Evolutionary conservation across 2,113 vertebrate genomes (phyloP).

Genomic region (mouse (Mus musculus)): DNA sequence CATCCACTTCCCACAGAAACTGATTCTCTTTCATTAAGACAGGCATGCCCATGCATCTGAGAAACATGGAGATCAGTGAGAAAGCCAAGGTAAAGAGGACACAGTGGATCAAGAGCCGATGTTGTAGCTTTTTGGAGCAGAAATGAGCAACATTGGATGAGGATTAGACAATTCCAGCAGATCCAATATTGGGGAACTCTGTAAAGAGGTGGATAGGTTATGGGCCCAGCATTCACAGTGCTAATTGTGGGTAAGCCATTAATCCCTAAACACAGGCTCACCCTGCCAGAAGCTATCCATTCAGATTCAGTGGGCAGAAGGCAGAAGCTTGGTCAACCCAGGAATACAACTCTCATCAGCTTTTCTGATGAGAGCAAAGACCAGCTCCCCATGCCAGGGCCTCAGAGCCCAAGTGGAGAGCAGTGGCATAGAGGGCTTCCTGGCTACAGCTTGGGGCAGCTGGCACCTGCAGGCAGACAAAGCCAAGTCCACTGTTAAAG

Average conservation of each 20-base stretch:
- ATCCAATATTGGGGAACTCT: neutral
- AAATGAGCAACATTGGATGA: neutral
- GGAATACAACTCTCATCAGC: neutral
- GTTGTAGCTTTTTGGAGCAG: neutral
- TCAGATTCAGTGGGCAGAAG: neutral
- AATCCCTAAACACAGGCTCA: neutral
- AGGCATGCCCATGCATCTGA: accelerated
- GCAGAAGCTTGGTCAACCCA: neutral
- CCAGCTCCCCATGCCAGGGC: neutral
- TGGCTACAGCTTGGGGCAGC: neutral
- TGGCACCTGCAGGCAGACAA: neutral
- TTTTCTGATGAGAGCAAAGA: neutral
- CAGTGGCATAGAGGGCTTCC: neutral
- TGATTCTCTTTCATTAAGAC: neutral
- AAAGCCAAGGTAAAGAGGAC: neutral
- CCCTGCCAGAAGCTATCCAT: neutral
- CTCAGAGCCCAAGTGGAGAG: neutral
- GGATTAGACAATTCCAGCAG: neutral
- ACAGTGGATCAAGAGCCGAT: neutral
- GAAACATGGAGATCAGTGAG: neutral
- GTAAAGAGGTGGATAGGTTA: neutral
- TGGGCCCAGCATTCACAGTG: neutral
- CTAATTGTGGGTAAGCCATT: neutral
- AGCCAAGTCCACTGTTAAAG: neutral
- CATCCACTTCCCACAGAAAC: neutral